Conservation (phyloP, 1,140 invertebrate genomes). For the Apis florea region DNA sequence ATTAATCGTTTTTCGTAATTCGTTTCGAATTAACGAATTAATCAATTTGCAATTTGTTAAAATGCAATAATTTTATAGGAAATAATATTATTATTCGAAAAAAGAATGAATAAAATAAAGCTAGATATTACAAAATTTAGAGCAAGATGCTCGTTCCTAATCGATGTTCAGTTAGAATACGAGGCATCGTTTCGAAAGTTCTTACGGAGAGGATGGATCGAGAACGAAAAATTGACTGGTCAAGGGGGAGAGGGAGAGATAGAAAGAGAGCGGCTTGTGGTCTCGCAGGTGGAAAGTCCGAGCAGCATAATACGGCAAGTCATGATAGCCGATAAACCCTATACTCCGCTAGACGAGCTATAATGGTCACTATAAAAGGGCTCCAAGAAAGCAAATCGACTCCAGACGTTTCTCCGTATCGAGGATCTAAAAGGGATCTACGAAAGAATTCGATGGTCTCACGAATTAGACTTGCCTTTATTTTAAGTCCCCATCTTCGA, state of each 20-base stretch:
- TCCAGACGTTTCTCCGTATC: background rate
- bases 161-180: background rate
- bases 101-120: too few species aligned
- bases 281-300: constrained; percentile 55
- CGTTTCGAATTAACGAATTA: too few species aligned
- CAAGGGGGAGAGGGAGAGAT: background rate
- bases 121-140: too few species aligned
- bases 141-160: background rate
- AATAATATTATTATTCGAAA: too few species aligned
- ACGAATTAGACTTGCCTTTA: background rate
- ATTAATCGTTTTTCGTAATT: too few species aligned
- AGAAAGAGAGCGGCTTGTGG: constrained; percentile 23
- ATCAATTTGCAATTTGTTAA: too few species aligned
- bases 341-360: constrained; percentile 46
- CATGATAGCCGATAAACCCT: constrained; percentile 61
- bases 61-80: too few species aligned
- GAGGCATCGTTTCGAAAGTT: background rate
- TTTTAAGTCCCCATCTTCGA: background rate
- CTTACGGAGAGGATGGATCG: background rate
- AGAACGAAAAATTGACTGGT: constrained; percentile 16
- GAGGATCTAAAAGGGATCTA: background rate
- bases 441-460: background rate
- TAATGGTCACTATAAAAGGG: constrained; percentile 49
- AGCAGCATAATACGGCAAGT: constrained; percentile 52
- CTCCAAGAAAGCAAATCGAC: constrained; percentile 4